Evolutionary conservation across 2,113 vertebrate genomes (phyloP).

Genomic region (Vanacampus margaritifer): DNA sequence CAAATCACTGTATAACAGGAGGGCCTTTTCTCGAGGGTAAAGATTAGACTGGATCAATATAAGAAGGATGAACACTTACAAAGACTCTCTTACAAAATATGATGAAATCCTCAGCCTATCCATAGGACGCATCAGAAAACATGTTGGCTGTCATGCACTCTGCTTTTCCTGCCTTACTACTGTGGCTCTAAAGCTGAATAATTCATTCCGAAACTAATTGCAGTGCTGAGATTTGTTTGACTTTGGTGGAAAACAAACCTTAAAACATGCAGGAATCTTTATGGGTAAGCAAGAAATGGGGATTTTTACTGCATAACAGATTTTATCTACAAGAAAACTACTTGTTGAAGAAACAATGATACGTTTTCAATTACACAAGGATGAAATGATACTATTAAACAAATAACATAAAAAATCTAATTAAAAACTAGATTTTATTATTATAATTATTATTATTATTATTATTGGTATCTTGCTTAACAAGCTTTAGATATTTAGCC

Average conservation of each 20-base stretch:
- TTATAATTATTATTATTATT: too few species aligned
- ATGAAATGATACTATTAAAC: too few species aligned
- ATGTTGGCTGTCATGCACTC: constrained; percentile 15
- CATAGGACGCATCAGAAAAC: neutral
- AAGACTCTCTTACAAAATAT: neutral
- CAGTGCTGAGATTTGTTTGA: constrained; percentile 26
- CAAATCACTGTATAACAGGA: neutral
- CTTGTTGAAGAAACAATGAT: too few species aligned
- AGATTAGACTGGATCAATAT: constrained; percentile 25
- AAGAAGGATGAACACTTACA: neutral
- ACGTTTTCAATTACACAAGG: too few species aligned
- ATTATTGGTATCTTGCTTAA: too few species aligned
- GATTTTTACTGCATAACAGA: too few species aligned
- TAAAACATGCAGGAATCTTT: constrained; percentile 41
- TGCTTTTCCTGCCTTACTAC: constrained; percentile 8
- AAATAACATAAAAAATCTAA: too few species aligned
- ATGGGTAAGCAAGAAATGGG: constrained; percentile 7
- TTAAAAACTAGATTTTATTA: too few species aligned
- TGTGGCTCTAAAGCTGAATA: constrained; percentile 34
- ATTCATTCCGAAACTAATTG: constrained; percentile 52
- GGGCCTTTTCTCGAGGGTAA: neutral
- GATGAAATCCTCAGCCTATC: neutral
- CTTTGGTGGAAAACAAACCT: constrained; percentile 37
- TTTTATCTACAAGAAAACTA: too few species aligned
- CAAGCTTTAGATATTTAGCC: too few species aligned